Conservation (phyloP, 2,888 invertebrate genomes). For the Leptogaster cylindrica region DNA sequence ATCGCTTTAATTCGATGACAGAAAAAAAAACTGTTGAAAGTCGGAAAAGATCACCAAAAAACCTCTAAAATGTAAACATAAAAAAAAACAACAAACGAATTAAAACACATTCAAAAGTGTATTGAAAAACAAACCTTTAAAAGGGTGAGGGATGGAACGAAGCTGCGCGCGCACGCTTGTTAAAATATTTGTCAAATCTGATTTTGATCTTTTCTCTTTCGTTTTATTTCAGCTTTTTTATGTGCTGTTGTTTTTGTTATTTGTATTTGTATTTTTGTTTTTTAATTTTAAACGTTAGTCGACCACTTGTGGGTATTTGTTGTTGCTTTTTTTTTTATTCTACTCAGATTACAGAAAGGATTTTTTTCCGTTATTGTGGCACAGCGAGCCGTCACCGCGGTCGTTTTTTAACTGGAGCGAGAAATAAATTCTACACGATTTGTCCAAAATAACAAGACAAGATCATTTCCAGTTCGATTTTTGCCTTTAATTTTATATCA, state of each 20-base stretch:
- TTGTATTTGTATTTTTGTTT: no score
- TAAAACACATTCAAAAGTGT: neutral
- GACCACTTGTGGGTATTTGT: neutral
- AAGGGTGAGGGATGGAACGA: neutral
- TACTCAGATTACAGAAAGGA: constrained; percentile 7
- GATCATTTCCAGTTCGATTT: constrained; percentile 18
- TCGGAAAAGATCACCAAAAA: constrained; percentile 2
- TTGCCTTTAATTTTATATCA: constrained; percentile 24
- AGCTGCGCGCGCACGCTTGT: constrained; percentile 38
- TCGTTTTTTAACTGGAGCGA: constrained; percentile 25
- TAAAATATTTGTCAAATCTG: constrained; percentile 39
- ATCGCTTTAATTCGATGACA: neutral
- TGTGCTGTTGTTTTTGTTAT: neutral
- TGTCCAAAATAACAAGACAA: constrained; percentile 32
- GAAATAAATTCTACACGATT: constrained; percentile 32
- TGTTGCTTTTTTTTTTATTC: neutral
- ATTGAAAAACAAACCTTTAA: neutral
- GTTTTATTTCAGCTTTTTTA: constrained; percentile 19
- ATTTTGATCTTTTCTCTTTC: constrained; percentile 21
- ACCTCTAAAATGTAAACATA: neutral
- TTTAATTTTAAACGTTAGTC: neutral
- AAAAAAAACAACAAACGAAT: neutral
- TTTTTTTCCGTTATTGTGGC: no score
- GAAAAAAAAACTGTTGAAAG: neutral
- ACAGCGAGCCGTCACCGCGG: neutral